phyloP scores from a whole-genome alignment of 64 coral and sea anemone genomes.

The Dendrophyllia cribrosa region DNA sequence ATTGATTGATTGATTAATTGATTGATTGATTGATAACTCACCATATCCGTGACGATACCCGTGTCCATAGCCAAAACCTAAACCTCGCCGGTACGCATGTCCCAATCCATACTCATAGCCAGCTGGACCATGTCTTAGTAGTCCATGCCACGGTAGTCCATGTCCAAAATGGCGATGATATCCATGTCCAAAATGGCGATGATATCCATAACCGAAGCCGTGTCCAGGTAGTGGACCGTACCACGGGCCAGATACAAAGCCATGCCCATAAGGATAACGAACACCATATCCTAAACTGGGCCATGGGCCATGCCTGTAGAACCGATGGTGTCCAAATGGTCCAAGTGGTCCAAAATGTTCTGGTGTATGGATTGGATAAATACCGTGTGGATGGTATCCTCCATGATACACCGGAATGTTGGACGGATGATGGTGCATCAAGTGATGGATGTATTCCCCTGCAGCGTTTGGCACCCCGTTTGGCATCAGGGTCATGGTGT shows the following conservation, averaged over 20 bases:
- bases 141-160: background rate
- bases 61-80: background rate
- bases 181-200: background rate
- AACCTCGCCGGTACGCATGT: background rate
- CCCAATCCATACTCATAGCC: background rate
- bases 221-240: background rate
- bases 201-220: background rate
- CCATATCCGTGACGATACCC: background rate
- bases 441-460: conserved; percentile 14
- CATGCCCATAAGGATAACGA: background rate
- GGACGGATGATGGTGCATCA: conserved; percentile 27
- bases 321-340: background rate
- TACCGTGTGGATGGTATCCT: background rate
- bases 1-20: too few relatives aligned
- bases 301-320: background rate
- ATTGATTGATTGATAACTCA: background rate
- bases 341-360: conserved; percentile 14
- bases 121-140: background rate
- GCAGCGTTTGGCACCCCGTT: conserved; percentile 25
- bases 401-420: conserved; percentile 24
- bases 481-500: conserved; percentile 17
- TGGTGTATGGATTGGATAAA: conserved; percentile 6
- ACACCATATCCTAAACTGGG: background rate
- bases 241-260: background rate
- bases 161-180: background rate